phyloP scores from a whole-genome alignment of 2,888 invertebrate genomes.

The Chloroclysta siterata region DNA sequence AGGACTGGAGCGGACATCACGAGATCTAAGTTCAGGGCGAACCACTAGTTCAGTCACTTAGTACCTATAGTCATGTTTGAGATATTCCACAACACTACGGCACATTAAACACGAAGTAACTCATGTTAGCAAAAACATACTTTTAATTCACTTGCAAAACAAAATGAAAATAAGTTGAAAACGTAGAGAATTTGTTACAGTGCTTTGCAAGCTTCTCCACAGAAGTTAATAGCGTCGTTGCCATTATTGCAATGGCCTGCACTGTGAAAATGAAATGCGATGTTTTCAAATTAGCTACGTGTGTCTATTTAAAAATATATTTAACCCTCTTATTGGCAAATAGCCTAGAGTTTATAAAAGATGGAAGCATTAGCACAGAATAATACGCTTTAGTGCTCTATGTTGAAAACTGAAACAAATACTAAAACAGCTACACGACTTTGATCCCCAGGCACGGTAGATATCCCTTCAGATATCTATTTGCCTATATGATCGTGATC shows the following conservation, averaged over 20 bases:
- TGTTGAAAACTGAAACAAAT: no score
- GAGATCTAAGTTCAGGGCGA: no score
- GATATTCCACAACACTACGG: not conserved
- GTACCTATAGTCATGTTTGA: no score
- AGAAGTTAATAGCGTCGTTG: conserved; percentile 42
- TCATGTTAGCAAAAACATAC: conserved; percentile 6
- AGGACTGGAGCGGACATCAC: no score
- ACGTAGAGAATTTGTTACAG: conserved; percentile 34
- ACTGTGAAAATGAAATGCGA: conserved; percentile 7
- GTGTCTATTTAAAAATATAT: not conserved
- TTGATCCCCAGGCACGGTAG: no score
- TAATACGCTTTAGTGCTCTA: no score
- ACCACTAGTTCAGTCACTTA: no score
- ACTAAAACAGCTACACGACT: no score
- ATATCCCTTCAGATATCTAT: no score
- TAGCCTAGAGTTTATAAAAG: not conserved
- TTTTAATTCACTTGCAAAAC: conserved; percentile 30
- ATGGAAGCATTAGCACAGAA: not conserved
- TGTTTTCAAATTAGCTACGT: conserved; percentile 1
- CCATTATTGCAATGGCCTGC: conserved; percentile 22
- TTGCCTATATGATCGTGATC: no score
- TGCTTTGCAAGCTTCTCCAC: conserved; percentile 32
- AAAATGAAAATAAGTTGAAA: conserved; percentile 34
- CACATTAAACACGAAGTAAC: no score
- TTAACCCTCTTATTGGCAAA: not conserved